A percentile compares a stretch with the other conserved stretches of the same genome.
Evolutionary conservation across 2,888 invertebrate species (phyloP).

Genomic region (Globia sparganii): DNA sequence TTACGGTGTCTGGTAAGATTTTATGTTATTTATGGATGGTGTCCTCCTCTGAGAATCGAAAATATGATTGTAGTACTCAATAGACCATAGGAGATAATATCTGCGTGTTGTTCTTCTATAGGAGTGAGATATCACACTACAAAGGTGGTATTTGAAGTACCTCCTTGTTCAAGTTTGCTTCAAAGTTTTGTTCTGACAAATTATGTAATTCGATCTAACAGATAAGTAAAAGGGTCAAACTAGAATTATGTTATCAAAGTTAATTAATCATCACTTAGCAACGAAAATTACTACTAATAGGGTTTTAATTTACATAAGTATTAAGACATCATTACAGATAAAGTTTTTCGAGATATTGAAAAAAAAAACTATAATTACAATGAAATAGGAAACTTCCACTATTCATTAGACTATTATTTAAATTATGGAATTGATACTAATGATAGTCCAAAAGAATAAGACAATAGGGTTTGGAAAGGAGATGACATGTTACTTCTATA

Average conservation of each 20-base stretch:
- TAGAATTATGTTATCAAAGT: neutral
- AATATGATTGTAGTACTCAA: neutral
- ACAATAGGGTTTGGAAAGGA: neutral
- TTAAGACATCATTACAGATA: constrained; percentile 13
- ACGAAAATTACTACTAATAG: constrained; percentile 16
- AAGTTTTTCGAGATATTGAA: constrained; percentile 1
- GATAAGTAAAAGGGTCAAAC: too few relatives aligned
- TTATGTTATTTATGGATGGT: neutral
- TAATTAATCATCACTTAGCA: constrained; percentile 18
- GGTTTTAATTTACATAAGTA: constrained; percentile 43
- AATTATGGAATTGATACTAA: constrained; percentile 13
- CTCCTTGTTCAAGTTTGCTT: too few relatives aligned
- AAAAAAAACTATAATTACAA: constrained; percentile 8
- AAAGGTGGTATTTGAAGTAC: too few relatives aligned
- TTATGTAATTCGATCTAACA: too few relatives aligned
- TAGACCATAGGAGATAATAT: neutral
- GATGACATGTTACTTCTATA: neutral
- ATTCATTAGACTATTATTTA: constrained; percentile 12
- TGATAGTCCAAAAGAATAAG: neutral
- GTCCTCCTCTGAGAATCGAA: neutral
- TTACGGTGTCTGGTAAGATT: neutral
- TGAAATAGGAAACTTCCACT: neutral
- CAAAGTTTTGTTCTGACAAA: too few relatives aligned
- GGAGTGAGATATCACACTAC: too few relatives aligned
- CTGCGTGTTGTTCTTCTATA: neutral